phyloP scores from a whole-genome alignment of 2,797 vertebrate genomes.

The Choloepus didactylus region DNA sequence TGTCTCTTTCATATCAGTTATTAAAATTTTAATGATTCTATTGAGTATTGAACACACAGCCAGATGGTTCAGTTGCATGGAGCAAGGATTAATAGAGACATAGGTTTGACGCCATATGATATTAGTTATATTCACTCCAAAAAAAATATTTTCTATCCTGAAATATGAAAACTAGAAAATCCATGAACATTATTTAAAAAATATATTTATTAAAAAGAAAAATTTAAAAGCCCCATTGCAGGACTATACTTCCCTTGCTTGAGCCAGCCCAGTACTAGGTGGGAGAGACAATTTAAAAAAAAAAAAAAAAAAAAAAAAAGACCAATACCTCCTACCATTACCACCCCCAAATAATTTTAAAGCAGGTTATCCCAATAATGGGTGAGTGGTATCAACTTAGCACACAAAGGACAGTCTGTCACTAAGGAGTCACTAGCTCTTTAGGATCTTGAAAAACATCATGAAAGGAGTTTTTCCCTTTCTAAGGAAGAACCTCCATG shows the following conservation, averaged over 20 bases:
- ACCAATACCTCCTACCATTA: neutral
- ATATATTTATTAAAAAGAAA: neutral
- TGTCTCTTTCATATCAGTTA: neutral
- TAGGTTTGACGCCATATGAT: neutral
- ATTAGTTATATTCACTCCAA: neutral
- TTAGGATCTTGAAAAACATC: neutral
- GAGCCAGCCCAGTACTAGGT: neutral
- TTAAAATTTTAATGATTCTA: neutral
- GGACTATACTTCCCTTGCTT: neutral
- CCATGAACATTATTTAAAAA: neutral
- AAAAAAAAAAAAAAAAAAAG: neutral
- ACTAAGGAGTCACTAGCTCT: neutral
- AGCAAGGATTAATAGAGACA: constrained; percentile 9
- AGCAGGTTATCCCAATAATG: neutral
- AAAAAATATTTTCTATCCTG: neutral
- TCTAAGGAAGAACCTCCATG: neutral
- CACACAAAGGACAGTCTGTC: neutral
- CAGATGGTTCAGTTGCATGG: neutral
- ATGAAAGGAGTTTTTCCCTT: neutral
- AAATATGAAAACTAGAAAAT: neutral
- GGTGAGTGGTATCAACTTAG: neutral
- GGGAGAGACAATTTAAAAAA: neutral
- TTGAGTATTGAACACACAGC: neutral
- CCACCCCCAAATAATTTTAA: neutral
- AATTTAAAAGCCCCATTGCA: neutral